Conservation (phyloP, 2,113 vertebrate genomes). For the Triplophysa rosa region DNA sequence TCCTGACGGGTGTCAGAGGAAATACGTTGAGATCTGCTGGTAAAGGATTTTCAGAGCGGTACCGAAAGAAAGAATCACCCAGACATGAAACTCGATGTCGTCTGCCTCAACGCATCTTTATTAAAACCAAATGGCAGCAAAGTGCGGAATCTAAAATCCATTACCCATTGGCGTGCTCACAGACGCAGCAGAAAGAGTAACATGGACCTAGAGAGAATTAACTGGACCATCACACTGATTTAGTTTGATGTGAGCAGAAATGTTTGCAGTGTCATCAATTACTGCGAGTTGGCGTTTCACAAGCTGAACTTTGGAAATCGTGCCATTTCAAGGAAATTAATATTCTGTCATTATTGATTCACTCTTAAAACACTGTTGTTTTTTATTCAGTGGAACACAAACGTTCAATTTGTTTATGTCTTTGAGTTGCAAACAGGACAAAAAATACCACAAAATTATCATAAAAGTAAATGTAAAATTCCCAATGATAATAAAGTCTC, state of each 20-base stretch:
- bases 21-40: conserved; percentile 15
- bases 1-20: not conserved
- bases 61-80: conserved; percentile 49
- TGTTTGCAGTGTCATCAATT: conserved; percentile 34
- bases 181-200: conserved; percentile 5
- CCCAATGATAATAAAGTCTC: too few species aligned
- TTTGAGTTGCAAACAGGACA: too few species aligned
- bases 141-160: conserved; percentile 54
- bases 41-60: conserved; percentile 33
- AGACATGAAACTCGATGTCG: conserved; percentile 59
- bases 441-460: too few species aligned
- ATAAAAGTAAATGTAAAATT: too few species aligned
- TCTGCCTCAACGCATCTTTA: conserved; percentile 54
- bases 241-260: conserved; percentile 38
- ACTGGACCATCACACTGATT: conserved; percentile 38
- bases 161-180: conserved; percentile 41
- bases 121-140: conserved; percentile 53
- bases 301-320: not conserved
- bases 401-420: too few species aligned
- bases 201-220: conserved; percentile 9
- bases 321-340: not conserved
- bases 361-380: too few species aligned
- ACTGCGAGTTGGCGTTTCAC: not conserved
- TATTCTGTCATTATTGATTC: not conserved
- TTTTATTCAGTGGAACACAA: too few species aligned